phyloP scores from a whole-genome alignment of 35 echinoderm and acorn worm genomes.

The Anneissia japonica region DNA sequence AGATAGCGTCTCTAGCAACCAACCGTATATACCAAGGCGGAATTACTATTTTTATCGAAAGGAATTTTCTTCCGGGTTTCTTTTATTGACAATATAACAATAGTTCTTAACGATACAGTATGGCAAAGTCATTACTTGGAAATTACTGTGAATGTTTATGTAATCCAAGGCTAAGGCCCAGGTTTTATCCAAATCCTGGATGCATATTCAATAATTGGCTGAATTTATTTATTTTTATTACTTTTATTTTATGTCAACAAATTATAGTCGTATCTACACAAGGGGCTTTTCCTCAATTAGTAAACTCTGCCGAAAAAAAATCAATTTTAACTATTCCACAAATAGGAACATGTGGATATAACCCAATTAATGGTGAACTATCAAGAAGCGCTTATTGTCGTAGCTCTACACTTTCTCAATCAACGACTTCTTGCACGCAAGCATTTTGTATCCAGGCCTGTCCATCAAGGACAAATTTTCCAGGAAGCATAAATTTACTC shows the following conservation, averaged over 20 bases:
- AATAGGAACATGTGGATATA: slow-evolving; percentile 89
- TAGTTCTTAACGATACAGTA: background rate
- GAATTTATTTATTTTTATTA: background rate
- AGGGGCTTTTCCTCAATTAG: slow-evolving; percentile 68
- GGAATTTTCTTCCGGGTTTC: background rate
- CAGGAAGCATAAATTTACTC: slow-evolving; percentile 23
- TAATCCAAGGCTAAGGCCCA: background rate
- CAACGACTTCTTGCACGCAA: slow-evolving; percentile 40
- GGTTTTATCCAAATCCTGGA: background rate
- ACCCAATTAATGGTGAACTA: slow-evolving; percentile 21
- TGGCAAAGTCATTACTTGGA: background rate
- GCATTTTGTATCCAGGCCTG: slow-evolving; percentile 64
- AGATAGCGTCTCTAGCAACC: background rate
- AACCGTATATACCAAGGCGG: background rate
- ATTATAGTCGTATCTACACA: background rate
- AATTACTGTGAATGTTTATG: background rate
- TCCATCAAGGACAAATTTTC: slow-evolving; percentile 63
- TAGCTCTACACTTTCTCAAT: slow-evolving; percentile 60
- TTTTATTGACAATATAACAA: background rate
- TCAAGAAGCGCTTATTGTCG: slow-evolving; percentile 71
- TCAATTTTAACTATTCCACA: slow-evolving; percentile 63
- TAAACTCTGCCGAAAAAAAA: slow-evolving; percentile 73
- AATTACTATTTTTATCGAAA: too few species aligned
- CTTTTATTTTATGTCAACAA: background rate
- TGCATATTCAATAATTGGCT: background rate